phyloP scores from a whole-genome alignment of 1,140 invertebrate species.

The Pseudomyrmex gracilis region DNA sequence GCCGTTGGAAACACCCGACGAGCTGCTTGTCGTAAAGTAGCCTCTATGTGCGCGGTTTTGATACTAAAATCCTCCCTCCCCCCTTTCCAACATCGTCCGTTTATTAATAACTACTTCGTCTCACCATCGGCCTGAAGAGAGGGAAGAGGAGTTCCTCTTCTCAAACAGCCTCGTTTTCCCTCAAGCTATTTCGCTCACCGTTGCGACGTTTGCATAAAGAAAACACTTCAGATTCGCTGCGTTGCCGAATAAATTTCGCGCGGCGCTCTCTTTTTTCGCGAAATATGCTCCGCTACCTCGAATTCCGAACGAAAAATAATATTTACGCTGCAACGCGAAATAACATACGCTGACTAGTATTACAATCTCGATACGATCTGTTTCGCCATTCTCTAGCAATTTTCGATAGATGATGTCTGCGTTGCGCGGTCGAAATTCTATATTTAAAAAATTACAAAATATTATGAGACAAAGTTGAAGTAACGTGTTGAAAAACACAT shows the following conservation, averaged over 20 bases:
- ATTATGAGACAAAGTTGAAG: not conserved
- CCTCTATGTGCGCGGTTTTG: not conserved
- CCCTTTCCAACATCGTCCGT: constrained; percentile 11
- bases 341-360: constrained; percentile 41
- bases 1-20: constrained; percentile 12
- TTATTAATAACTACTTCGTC: constrained; percentile 53
- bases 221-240: constrained; percentile 37
- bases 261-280: not conserved
- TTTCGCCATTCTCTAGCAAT: constrained; percentile 34
- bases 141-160: not conserved
- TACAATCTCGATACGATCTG: constrained; percentile 38
- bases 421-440: not conserved
- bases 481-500: too few relatives aligned
- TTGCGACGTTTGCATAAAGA: constrained; percentile 50
- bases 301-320: constrained; percentile 45
- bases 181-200: constrained; percentile 22
- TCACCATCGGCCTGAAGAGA: not conserved
- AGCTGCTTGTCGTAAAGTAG: constrained; percentile 33
- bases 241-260: constrained; percentile 42
- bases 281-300: constrained; percentile 22
- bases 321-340: constrained; percentile 46
- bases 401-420: constrained; percentile 13
- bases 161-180: constrained; percentile 4
- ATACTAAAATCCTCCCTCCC: not conserved
- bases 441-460: constrained; percentile 18